These are phyloP conservation scores for Nyctibius bracteatus DNA, from an alignment of 2,113 vertebrate species.

Conservation along the genomic window DNA sequence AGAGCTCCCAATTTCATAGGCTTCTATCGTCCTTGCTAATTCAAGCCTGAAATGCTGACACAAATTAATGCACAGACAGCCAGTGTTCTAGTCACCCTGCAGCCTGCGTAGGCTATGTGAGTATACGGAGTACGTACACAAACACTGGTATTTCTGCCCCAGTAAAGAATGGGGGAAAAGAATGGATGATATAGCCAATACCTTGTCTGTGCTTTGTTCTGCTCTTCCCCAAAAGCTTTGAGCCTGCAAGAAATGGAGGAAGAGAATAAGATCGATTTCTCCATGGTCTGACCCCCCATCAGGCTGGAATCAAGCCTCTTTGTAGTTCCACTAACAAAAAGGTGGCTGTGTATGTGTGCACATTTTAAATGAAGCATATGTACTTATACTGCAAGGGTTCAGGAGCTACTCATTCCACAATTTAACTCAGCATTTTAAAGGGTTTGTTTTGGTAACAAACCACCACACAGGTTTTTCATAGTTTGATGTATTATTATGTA, in stretches of 20 bases:
- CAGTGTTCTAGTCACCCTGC: neutral
- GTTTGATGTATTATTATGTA: slow-evolving; percentile 45
- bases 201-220: neutral
- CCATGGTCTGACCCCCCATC: too few species aligned
- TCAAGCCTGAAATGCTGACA: neutral
- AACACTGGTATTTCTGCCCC: neutral
- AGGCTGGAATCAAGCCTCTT: neutral
- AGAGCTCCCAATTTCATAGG: neutral
- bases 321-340: neutral
- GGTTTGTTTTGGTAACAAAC: slow-evolving; percentile 45
- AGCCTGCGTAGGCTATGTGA: neutral
- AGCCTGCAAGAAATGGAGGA: neutral
- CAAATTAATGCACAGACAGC: neutral
- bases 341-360: neutral
- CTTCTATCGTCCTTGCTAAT: neutral
- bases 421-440: neutral
- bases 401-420: neutral
- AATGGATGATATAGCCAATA: neutral
- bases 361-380: neutral
- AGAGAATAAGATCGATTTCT: neutral
- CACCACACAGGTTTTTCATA: slow-evolving; percentile 1
- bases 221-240: neutral
- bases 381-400: neutral
- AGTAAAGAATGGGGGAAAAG: neutral
- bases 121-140: neutral